phyloP scores from a whole-genome alignment of 2,113 vertebrate genomes.

The Australoheros scitulus region DNA sequence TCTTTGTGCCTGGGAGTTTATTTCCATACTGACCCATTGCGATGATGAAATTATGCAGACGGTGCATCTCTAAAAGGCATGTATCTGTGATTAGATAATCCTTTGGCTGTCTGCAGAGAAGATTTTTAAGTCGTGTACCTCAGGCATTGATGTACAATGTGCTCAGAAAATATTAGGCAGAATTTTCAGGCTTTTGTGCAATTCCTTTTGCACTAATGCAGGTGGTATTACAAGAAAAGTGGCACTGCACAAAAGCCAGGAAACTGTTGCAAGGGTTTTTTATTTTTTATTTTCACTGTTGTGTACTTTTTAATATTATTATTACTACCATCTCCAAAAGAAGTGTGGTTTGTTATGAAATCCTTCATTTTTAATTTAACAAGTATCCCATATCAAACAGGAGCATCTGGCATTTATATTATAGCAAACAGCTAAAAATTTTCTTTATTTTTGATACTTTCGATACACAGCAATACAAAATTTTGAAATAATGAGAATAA shows the following conservation, averaged over 20 bases:
- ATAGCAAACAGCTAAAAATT: not conserved
- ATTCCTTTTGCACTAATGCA: conserved; percentile 3
- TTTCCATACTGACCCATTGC: conserved; percentile 11
- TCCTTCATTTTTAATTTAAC: not conserved
- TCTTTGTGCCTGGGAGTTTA: conserved; percentile 3
- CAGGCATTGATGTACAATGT: not conserved
- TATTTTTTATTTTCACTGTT: not conserved
- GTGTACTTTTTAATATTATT: not conserved
- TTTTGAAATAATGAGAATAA: not conserved
- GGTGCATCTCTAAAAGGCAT: conserved; percentile 16
- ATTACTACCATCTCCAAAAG: not conserved
- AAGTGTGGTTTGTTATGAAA: not conserved
- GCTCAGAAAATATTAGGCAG: not conserved
- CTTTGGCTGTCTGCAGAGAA: conserved; percentile 1
- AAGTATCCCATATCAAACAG: not conserved
- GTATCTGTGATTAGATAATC: conserved; percentile 9
- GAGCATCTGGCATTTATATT: not conserved
- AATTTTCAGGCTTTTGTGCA: not conserved
- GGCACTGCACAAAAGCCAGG: not conserved
- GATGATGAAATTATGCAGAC: conserved; percentile 22
- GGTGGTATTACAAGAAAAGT: not conserved
- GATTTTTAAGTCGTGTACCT: not conserved
- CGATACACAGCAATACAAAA: not conserved
- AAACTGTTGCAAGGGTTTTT: not conserved
- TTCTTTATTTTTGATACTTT: not conserved